Conservation (phyloP, 2,888 invertebrate genomes). For the Mythimna impura region DNA sequence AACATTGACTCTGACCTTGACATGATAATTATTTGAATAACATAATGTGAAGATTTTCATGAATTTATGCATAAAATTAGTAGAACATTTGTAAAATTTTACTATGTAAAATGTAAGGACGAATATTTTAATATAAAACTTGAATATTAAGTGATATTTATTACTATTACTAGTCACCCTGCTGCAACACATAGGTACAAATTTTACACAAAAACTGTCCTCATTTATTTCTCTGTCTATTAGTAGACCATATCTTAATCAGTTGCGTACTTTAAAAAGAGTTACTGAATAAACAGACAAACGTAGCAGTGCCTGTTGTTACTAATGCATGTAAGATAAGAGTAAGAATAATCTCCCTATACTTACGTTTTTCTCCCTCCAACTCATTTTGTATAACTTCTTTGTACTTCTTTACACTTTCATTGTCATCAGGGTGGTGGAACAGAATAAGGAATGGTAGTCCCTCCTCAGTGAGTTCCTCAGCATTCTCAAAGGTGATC, state of each 20-base stretch:
- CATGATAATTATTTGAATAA: slow-evolving; percentile 16
- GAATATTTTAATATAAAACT: neutral
- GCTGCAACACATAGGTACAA: too few relatives aligned
- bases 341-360: neutral
- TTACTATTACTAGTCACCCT: too few relatives aligned
- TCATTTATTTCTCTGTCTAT: too few relatives aligned
- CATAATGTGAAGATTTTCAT: slow-evolving; percentile 10
- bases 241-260: neutral
- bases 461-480: slow-evolving; percentile 99
- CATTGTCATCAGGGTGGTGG: slow-evolving; percentile 95
- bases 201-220: too few relatives aligned
- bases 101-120: too few relatives aligned
- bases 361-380: slow-evolving; percentile 97
- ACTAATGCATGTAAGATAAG: neutral
- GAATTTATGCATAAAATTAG: neutral
- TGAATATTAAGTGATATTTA: too few relatives aligned
- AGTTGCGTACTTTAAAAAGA: neutral
- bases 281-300: neutral
- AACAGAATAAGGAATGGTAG: slow-evolving; percentile 99
- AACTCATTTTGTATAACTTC: slow-evolving; percentile 94
- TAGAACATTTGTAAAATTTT: neutral
- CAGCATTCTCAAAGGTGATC: slow-evolving; percentile 99
- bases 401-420: slow-evolving; percentile 96
- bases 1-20: slow-evolving; percentile 27
- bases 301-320: neutral